Evolutionary conservation across 2,113 vertebrate species (phyloP).

Genomic region (Apteryx owenii): DNA sequence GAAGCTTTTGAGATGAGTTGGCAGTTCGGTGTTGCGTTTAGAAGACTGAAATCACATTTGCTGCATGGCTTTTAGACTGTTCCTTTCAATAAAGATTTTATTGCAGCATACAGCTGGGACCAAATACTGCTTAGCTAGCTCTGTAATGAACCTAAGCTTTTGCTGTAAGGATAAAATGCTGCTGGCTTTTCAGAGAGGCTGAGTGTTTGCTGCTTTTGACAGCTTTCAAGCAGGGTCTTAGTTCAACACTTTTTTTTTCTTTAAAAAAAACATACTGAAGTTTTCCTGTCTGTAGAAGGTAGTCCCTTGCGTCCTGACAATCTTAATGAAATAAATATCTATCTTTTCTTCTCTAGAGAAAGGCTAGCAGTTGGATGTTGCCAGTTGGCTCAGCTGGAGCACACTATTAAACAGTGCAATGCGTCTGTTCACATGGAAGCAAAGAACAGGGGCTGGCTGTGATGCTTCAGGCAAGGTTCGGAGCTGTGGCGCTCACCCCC

Average conservation of each 20-base stretch:
- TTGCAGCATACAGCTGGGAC: background rate
- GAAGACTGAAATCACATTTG: background rate
- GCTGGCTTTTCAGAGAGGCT: background rate
- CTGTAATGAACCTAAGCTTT: background rate
- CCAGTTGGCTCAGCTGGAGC: constrained; percentile 83
- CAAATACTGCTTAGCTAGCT: background rate
- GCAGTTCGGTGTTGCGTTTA: background rate
- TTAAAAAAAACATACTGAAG: background rate
- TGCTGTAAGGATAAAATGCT: background rate
- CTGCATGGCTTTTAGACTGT: too few species aligned
- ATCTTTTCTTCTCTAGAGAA: constrained; percentile 75
- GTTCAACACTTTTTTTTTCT: background rate
- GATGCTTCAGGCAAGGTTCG: background rate
- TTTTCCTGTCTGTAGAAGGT: background rate
- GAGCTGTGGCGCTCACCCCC: background rate
- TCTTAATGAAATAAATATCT: background rate
- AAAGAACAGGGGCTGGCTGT: constrained; percentile 67
- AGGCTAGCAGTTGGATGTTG: constrained; percentile 82
- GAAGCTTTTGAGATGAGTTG: background rate
- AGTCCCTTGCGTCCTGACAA: background rate
- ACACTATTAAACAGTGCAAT: constrained; percentile 79
- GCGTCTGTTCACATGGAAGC: constrained; percentile 51
- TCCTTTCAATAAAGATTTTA: background rate
- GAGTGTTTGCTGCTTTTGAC: background rate
- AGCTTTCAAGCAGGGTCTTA: background rate